Conservation (phyloP, 2,113 vertebrate genomes). For the Morone saxatilis region DNA sequence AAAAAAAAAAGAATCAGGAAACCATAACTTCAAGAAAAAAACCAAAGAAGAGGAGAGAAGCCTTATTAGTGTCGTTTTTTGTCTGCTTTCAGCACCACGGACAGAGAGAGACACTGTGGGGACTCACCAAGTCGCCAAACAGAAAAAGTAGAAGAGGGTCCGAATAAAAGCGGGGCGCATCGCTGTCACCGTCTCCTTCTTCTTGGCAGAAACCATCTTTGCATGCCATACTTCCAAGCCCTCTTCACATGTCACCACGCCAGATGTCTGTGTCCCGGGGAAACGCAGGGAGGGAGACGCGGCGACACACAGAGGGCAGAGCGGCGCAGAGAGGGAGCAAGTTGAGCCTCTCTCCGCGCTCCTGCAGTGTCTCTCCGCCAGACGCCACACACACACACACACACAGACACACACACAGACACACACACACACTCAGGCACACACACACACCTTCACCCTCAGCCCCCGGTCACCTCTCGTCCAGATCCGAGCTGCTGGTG, state of each 20-base stretch:
- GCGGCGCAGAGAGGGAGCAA: conserved; percentile 51
- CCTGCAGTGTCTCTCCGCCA: conserved; percentile 55
- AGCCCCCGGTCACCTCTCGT: conserved; percentile 54
- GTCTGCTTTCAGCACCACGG: conserved; percentile 40
- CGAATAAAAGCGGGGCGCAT: conserved; percentile 86
- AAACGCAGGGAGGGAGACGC: conserved; percentile 40
- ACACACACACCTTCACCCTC: conserved; percentile 43
- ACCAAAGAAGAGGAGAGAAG: background rate
- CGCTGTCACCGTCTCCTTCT: conserved; percentile 91
- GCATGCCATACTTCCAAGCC: conserved; percentile 94
- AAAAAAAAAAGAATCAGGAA: background rate
- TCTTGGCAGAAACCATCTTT: conserved; percentile 93
- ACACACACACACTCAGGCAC: background rate
- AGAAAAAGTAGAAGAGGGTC: conserved; percentile 90
- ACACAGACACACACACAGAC: background rate
- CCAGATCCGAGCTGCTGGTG: conserved; percentile 38
- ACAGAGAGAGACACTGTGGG: conserved; percentile 47
- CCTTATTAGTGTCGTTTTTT: background rate
- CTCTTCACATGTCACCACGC: conserved; percentile 87
- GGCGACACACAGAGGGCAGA: conserved; percentile 41
- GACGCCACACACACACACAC: conserved; percentile 6
- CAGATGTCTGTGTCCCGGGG: conserved; percentile 83
- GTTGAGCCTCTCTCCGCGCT: conserved; percentile 62
- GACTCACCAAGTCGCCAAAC: conserved; percentile 94
- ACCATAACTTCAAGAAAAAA: conserved; percentile 17